phyloP scores from a whole-genome alignment of 2,113 vertebrate species.

The Neolamprologus kungweensis region DNA sequence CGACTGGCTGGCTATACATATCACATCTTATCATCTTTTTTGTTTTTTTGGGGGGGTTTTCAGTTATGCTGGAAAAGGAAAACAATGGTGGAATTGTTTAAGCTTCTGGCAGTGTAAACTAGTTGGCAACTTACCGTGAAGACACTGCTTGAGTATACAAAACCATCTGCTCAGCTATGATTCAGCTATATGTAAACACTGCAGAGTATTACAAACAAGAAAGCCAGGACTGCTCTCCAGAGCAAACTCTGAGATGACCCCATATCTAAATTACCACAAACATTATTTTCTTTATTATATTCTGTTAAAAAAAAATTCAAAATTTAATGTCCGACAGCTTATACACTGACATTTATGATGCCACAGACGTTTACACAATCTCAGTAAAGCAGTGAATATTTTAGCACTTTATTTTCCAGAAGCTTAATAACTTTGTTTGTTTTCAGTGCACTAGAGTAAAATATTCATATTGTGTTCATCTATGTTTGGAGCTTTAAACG shows the following conservation, averaged over 20 bases:
- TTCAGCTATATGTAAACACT: not conserved
- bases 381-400: not conserved
- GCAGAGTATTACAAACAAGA: not conserved
- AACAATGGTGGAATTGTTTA: not conserved
- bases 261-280: not conserved
- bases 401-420: not conserved
- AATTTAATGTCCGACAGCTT: not conserved
- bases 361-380: not conserved
- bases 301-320: not conserved
- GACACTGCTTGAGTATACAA: not conserved
- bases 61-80: not conserved
- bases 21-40: not conserved
- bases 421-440: rapidly evolving
- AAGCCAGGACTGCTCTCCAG: not conserved
- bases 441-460: not conserved
- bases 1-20: not conserved
- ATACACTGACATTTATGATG: not conserved
- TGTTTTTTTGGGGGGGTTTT: rapidly evolving
- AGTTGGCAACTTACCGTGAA: not conserved
- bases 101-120: not conserved
- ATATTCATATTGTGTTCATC: not conserved
- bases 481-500: rapidly evolving
- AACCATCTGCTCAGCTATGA: not conserved
- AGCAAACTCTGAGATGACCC: not conserved
- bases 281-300: not conserved